Evolutionary conservation across 2,888 invertebrate genomes (phyloP).

Genomic region (Rhabditoides inermis): DNA sequence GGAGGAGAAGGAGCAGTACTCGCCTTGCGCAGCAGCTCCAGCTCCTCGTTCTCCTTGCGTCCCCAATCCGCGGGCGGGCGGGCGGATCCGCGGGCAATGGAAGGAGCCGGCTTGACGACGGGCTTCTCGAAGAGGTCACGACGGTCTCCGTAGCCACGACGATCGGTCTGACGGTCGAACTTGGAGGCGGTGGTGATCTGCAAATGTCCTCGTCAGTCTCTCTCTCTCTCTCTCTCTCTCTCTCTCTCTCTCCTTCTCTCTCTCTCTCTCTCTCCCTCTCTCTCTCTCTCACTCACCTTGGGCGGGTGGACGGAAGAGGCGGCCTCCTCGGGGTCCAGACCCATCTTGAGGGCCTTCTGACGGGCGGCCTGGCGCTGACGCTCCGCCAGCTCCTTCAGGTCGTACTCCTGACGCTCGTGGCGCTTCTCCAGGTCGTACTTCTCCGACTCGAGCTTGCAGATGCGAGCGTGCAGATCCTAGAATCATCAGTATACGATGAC

Average conservation of each 20-base stretch:
- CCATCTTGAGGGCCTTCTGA: constrained; percentile 51
- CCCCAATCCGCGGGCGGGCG: constrained; percentile 52
- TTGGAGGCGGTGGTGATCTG: constrained; percentile 74
- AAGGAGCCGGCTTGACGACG: constrained; percentile 24
- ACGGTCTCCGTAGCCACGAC: constrained; percentile 60
- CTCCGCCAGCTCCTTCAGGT: constrained; percentile 50
- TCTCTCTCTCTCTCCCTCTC: not conserved
- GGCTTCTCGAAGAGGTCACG: constrained; percentile 35
- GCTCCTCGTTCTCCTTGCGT: constrained; percentile 50
- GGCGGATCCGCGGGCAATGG: constrained; percentile 46
- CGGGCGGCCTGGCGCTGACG: constrained; percentile 50
- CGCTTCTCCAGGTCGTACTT: constrained; percentile 53
- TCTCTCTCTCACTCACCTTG: constrained; percentile 12
- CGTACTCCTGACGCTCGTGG: constrained; percentile 52
- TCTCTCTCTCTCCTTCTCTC: not conserved
- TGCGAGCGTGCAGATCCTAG: constrained; percentile 48
- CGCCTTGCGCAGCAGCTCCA: constrained; percentile 32
- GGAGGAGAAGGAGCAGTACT: not conserved
- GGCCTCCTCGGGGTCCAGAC: constrained; percentile 49
- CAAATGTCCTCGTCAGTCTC: not conserved
- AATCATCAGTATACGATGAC: too few species aligned
- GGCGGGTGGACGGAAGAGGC: constrained; percentile 57
- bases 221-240: not conserved
- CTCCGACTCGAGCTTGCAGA: constrained; percentile 50
- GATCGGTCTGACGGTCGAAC: constrained; percentile 94